Conservation (phyloP, 2,113 vertebrate species). For the Sinocyclocheilus maitianheensis region DNA sequence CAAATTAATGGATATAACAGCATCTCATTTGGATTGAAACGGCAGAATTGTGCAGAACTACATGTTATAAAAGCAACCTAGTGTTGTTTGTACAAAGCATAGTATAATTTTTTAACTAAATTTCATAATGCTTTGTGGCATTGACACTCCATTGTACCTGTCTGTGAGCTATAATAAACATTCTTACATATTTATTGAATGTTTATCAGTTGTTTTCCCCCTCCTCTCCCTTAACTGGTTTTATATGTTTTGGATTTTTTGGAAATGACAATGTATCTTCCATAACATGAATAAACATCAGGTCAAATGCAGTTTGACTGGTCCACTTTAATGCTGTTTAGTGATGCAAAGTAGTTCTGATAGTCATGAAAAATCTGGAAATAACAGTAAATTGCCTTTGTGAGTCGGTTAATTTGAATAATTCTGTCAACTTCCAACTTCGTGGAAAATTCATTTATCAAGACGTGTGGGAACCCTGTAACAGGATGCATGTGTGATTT, state of each 20-base stretch:
- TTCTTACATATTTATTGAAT: slow-evolving; percentile 85
- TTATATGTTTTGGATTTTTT: slow-evolving; percentile 92
- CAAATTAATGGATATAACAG: slow-evolving; percentile 81
- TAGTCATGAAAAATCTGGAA: background rate
- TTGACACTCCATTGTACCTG: slow-evolving; percentile 83
- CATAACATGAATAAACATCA: slow-evolving; percentile 89
- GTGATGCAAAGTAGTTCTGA: background rate
- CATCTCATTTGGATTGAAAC: slow-evolving; percentile 64
- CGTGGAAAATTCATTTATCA: background rate
- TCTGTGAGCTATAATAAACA: slow-evolving; percentile 81
- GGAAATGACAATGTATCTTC: slow-evolving; percentile 90
- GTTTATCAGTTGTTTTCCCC: slow-evolving; percentile 78
- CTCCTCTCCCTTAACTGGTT: slow-evolving; percentile 85
- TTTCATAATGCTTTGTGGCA: slow-evolving; percentile 78
- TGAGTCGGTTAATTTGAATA: background rate
- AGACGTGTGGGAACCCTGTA: background rate
- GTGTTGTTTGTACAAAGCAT: slow-evolving; percentile 91
- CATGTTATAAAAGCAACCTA: slow-evolving; percentile 74
- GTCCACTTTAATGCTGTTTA: slow-evolving; percentile 3
- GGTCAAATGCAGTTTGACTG: slow-evolving; percentile 56
- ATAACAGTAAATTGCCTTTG: background rate
- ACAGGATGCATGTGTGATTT: slow-evolving; percentile 4
- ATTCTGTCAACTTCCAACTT: background rate
- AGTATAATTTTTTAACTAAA: slow-evolving; percentile 86
- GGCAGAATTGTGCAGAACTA: slow-evolving; percentile 64